Percentiles rank a stretch among this genome's conserved stretches.
Evolutionary conservation across 1,140 invertebrate genomes (phyloP).

Genomic region (Theocolax elegans): DNA sequence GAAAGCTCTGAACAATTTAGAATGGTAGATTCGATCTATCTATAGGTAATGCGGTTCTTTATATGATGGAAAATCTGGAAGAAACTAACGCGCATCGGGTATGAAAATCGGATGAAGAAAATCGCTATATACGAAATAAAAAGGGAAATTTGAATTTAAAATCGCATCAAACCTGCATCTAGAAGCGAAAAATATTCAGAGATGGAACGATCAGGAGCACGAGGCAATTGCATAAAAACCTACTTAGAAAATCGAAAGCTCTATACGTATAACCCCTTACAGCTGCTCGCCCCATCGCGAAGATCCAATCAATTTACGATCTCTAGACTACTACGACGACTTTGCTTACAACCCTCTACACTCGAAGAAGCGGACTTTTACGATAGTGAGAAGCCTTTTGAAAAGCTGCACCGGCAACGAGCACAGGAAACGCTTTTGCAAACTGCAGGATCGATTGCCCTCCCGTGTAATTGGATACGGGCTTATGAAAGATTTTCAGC

Average conservation of each 20-base stretch:
- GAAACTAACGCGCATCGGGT: too few species aligned
- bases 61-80: too few species aligned
- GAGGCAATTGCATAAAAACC: slow-evolving; percentile 4
- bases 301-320: slow-evolving; percentile 38
- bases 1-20: too few species aligned
- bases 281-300: not conserved
- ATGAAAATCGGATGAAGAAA: too few species aligned
- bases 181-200: too few species aligned
- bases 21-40: too few species aligned
- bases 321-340: not conserved
- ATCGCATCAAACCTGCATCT: too few species aligned
- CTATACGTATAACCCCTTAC: too few species aligned
- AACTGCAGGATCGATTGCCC: not conserved
- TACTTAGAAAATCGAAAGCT: slow-evolving; percentile 15
- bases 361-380: slow-evolving; percentile 11
- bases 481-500: slow-evolving; percentile 21
- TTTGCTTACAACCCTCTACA: slow-evolving; percentile 11
- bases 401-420: not conserved
- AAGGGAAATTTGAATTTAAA: too few species aligned
- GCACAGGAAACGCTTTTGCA: not conserved
- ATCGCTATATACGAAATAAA: too few species aligned
- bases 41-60: too few species aligned
- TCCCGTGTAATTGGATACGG: slow-evolving; percentile 19
- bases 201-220: too few species aligned
- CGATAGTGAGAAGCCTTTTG: not conserved